Evolutionary conservation across 2,888 invertebrate species (phyloP), one percentile per base, ranked within the genome.

Genomic region (Megalurothrips usitatus): DNA sequence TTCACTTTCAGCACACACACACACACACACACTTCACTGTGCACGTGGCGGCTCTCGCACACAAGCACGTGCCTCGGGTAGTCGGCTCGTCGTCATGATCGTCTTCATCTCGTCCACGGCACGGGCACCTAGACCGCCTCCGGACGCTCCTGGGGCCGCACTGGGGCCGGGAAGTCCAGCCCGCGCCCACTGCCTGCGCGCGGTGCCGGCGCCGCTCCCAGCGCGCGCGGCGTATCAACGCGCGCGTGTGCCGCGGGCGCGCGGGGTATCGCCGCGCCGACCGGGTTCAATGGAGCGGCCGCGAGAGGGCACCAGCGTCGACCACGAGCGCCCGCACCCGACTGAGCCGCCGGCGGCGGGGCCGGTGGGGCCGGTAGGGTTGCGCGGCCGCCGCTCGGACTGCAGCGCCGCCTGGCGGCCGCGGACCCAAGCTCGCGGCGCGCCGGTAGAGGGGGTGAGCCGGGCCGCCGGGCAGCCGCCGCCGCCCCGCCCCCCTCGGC

Each of bases 231-330:
- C 68, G 68, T 75, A 23, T 23, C 68, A 9, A 0, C 68, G 68
- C 8, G 68, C 26, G 23, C 68, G 68, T n/a, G 26, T n/a, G n/a
- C n/a, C n/a, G n/a, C n/a, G n/a, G 23, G 23, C 68, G 68, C 68
- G 68, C 9, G 26, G 68, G 68, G 68, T 75, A 75, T 75, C 68
- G 68, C 68, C 68, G 68, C 68, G 26, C 11, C 68, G 68, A 12
- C 12, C 68, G 68, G 23, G 68, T 75, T 75, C 68, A 23, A 26
- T n/a, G 26, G 68, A 75, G 26, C 68, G 23, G 8, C 68, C 68
- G 68, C 68, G 68, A 75, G 68, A 75, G 68, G 68, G 68, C 68
- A 75, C 68, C 26, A 75, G 68, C 68, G 68, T 26, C 68, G 6
- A 26, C 68, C 23, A 75, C 26, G 23, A 26, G 8, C 68, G 68